Conservation (phyloP, 1,140 invertebrate species). For the Drosophila santomea region DNA sequence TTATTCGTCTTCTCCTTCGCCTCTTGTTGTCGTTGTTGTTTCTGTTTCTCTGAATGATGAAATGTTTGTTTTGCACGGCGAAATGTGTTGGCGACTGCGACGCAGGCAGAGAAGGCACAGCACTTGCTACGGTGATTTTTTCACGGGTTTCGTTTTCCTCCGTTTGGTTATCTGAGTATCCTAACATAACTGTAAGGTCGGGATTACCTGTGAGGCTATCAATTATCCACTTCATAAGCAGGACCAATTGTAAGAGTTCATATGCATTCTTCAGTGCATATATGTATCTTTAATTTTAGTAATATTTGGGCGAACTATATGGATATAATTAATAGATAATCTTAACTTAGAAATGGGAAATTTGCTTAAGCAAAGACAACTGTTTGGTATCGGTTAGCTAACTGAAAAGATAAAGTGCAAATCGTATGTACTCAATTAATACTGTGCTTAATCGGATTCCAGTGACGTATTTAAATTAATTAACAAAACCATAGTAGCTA, state of each 20-base stretch:
- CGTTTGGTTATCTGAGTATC: constrained; percentile 5
- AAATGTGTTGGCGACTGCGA: constrained; percentile 60
- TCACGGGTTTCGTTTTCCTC: not conserved
- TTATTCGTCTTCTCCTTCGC: constrained; percentile 24
- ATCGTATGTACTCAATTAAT: not conserved
- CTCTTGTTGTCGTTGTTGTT: constrained; percentile 45
- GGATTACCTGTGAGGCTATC: not conserved
- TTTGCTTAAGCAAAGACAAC: no score
- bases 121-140: constrained; percentile 57
- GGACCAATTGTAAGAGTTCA: no score
- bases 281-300: no score
- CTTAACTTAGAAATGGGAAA: no score
- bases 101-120: constrained; percentile 8
- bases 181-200: not conserved
- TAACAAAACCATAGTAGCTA: not conserved
- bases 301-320: no score
- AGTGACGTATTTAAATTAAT: not conserved
- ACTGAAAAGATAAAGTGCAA: no score
- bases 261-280: no score
- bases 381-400: no score
- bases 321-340: no score
- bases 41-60: constrained; percentile 64
- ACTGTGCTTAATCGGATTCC: not conserved
- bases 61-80: constrained; percentile 82
- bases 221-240: no score